Conservation (phyloP, 1,140 invertebrate genomes). For the Eumeta japonica region DNA sequence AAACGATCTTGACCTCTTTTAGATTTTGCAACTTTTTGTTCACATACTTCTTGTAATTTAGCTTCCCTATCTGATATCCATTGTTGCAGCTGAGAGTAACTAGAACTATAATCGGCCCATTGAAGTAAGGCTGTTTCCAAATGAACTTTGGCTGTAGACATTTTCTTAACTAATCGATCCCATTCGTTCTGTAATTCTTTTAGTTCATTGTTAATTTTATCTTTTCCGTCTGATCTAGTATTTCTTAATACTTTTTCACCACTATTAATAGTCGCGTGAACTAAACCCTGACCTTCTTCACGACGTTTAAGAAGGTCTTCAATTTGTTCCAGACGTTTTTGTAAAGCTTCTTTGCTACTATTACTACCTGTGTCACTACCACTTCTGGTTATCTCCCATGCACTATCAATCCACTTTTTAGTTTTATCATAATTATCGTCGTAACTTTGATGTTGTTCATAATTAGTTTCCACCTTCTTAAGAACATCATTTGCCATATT, state of each 20-base stretch:
- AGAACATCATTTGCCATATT: slow-evolving; percentile 90
- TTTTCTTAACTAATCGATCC: slow-evolving; percentile 88
- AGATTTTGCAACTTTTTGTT: slow-evolving; percentile 78
- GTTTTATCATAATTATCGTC: slow-evolving; percentile 76
- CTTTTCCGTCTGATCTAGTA: slow-evolving; percentile 84
- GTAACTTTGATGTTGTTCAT: slow-evolving; percentile 84
- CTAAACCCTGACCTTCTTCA: slow-evolving; percentile 87
- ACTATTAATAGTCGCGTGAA: slow-evolving; percentile 87
- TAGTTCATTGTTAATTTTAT: slow-evolving; percentile 82
- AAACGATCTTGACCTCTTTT: slow-evolving; percentile 65
- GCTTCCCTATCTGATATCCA: slow-evolving; percentile 95
- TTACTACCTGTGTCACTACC: slow-evolving; percentile 77
- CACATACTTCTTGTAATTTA: slow-evolving; percentile 90
- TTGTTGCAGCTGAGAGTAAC: slow-evolving; percentile 86
- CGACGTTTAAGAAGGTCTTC: slow-evolving; percentile 80
- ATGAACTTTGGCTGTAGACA: slow-evolving; percentile 89
- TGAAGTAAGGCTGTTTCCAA: slow-evolving; percentile 88
- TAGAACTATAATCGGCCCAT: slow-evolving; percentile 94
- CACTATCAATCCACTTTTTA: slow-evolving; percentile 85
- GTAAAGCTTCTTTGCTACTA: slow-evolving; percentile 80
- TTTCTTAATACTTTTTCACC: slow-evolving; percentile 89
- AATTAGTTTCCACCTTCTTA: slow-evolving; percentile 89
- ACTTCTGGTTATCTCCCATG: slow-evolving; percentile 77
- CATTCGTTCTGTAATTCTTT: slow-evolving; percentile 91
- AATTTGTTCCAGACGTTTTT: slow-evolving; percentile 76